Conservation (phyloP, 1,140 invertebrate genomes). For the Dysdera silvatica region DNA sequence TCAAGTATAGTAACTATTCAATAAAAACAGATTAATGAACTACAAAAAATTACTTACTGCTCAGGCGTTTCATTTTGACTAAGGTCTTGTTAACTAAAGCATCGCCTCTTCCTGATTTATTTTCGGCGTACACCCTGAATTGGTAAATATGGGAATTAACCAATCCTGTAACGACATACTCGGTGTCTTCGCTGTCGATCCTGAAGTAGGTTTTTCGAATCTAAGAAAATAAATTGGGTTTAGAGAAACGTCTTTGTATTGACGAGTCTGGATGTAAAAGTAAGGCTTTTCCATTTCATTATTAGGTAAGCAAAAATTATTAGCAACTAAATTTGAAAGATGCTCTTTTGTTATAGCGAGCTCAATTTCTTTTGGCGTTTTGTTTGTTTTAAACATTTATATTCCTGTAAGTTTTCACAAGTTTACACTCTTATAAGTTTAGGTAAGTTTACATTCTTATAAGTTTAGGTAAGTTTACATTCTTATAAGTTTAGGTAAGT, state of each 20-base stretch:
- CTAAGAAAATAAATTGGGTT: background rate
- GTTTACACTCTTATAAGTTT: background rate
- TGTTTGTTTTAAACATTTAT: background rate
- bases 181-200: slow-evolving; percentile 16
- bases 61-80: slow-evolving; percentile 32
- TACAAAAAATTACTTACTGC: slow-evolving; percentile 33
- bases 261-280: background rate
- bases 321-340: too few species aligned
- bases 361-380: slow-evolving; percentile 7
- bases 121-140: slow-evolving; percentile 54
- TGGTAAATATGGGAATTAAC: slow-evolving; percentile 50
- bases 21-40: background rate
- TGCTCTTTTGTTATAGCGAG: slow-evolving; percentile 9
- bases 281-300: too few species aligned
- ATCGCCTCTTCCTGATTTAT: slow-evolving; percentile 49
- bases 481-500: background rate
- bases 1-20: background rate
- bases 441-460: background rate
- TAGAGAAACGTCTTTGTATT: slow-evolving; percentile 16
- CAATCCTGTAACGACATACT: slow-evolving; percentile 43
- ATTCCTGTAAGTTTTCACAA: background rate
- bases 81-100: slow-evolving; percentile 44
- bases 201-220: slow-evolving; percentile 13
- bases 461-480: background rate
- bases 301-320: too few species aligned